Evolutionary conservation across 2,113 vertebrate genomes (phyloP), one percentile per base, ranked within the genome.

Genomic region (Catharus minimus): DNA sequence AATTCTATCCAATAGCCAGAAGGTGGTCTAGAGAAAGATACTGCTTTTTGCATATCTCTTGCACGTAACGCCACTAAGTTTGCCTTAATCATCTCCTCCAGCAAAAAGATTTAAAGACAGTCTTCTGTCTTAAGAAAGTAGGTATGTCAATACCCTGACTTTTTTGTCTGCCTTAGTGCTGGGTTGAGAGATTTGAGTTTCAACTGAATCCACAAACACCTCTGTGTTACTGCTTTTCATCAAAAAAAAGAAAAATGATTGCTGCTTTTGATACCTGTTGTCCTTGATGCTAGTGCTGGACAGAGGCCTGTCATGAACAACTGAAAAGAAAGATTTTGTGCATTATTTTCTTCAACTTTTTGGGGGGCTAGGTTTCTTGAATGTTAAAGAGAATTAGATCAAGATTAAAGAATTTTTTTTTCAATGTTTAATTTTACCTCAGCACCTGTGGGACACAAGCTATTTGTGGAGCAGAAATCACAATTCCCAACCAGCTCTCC

Each of bases 31-130:
- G 18, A 56, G 68, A 75, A 89, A 82, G 19, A 18, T 67, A 36
- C 0, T 77, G 56, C n/a, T 88, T 88, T 94, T 91, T 94, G 33
- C 79, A 85, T 78, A 71, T 36, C 60, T 69, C 58, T 96, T 93
- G 81, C 72, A 73, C 27, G 11, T 79, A 84, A 60, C 71, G 65
- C 62, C 67, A 68, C 67, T 72, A 41, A 50, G 60, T 86, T 84
- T 93, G 87, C 89, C 75, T 82, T 92, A 94, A 95, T 95, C 67
- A 84, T 89, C 91, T 96, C 87, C 89, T 94, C 84, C 79, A 94
- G 75, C 27, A 76, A 95, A 88, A 94, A 95, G 84, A 50, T 86
- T 96, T 96, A 88, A 95, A 95, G 79, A 30, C 71, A 91, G 38
- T 82, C 87, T 94, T 38, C 33, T 85, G 80, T 93, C 86, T 92